Conservation (phyloP, 1,140 invertebrate genomes). For the Magallana ariakensis region DNA sequence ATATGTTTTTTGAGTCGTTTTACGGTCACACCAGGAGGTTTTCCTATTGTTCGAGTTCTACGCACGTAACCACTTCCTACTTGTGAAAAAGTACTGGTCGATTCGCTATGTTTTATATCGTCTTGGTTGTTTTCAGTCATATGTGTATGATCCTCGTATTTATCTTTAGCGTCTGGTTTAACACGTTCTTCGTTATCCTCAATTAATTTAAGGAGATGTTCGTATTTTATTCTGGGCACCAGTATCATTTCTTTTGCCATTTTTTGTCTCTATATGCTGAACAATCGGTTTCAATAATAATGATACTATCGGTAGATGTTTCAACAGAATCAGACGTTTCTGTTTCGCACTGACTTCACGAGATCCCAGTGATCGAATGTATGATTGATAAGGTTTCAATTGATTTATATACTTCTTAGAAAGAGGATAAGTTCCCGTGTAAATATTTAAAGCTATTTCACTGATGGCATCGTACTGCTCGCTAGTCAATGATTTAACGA, state of each 20-base stretch:
- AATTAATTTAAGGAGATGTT: conserved; percentile 45
- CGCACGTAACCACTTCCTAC: conserved; percentile 41
- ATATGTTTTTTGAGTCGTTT: conserved; percentile 41
- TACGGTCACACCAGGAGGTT: conserved; percentile 47
- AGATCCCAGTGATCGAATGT: conserved; percentile 42
- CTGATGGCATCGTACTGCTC: conserved; percentile 41
- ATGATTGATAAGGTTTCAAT: conserved; percentile 42
- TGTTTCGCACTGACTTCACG: conserved; percentile 26
- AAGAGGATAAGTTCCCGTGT: conserved; percentile 36
- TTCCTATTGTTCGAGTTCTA: conserved; percentile 45
- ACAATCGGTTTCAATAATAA: conserved; percentile 47
- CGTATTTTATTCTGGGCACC: conserved; percentile 52
- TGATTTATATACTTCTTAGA: conserved; percentile 40
- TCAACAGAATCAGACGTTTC: conserved; percentile 14
- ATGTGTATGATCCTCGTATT: conserved; percentile 28
- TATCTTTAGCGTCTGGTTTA: conserved; percentile 42
- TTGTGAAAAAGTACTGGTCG: conserved; percentile 20
- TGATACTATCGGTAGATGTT: conserved; percentile 27
- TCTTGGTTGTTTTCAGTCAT: conserved; percentile 42
- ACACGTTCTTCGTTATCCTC: conserved; percentile 36
- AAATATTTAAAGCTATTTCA: conserved; percentile 50
- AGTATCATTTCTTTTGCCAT: conserved; percentile 51
- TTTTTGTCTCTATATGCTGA: conserved; percentile 43
- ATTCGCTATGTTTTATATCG: conserved; percentile 44
- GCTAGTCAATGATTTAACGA: conserved; percentile 35